Evolutionary conservation across 2,888 invertebrate species (phyloP).

Genomic region (Conistra vaccinii): DNA sequence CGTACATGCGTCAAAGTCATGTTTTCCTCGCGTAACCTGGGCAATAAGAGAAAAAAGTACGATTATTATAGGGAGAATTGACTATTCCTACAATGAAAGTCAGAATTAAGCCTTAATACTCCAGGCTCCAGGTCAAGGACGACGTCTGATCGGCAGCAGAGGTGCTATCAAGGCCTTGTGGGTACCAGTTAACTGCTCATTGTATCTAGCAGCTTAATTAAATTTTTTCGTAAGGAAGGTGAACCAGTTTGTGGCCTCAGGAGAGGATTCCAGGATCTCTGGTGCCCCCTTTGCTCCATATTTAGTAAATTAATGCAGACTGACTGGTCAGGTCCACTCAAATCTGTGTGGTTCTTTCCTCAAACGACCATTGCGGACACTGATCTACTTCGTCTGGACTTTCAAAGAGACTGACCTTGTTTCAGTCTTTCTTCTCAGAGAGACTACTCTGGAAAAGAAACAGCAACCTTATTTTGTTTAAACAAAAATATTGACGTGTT

Average conservation of each 20-base stretch:
- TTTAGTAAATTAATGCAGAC: background rate
- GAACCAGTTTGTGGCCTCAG: background rate
- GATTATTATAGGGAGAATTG: background rate
- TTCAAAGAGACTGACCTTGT: no score
- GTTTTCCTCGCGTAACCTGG: conserved; percentile 85
- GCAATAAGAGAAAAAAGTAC: background rate
- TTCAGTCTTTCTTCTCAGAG: no score
- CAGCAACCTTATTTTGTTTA: no score
- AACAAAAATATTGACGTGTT: background rate
- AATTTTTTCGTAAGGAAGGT: no score
- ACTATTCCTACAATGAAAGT: background rate
- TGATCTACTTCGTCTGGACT: no score
- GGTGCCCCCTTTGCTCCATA: background rate
- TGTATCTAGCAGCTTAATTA: background rate
- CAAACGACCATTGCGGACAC: no score
- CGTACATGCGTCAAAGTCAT: conserved; percentile 73
- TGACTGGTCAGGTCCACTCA: background rate
- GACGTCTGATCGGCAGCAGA: background rate
- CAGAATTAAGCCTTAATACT: background rate
- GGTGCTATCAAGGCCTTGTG: background rate
- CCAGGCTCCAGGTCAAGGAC: background rate
- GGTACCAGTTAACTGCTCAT: background rate
- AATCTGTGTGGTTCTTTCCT: no score
- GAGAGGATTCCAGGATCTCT: background rate
- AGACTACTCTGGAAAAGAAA: no score